phyloP scores from a whole-genome alignment of 2,113 vertebrate species.

The Donacobius atricapilla region DNA sequence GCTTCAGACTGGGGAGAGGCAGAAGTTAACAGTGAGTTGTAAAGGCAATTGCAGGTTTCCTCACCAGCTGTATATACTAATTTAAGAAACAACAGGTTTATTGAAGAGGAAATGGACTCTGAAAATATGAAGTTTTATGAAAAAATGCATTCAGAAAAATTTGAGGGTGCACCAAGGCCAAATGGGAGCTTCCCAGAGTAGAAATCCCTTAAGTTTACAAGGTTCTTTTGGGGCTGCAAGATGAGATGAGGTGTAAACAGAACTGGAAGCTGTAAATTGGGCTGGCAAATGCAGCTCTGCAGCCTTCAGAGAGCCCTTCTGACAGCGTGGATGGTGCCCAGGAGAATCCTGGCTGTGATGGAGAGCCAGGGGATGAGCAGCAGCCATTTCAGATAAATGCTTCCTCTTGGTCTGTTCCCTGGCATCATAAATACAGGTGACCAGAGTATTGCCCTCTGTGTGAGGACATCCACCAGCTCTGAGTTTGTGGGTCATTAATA shows the following conservation, averaged over 20 bases:
- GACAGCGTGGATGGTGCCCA: accelerated
- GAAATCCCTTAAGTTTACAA: not conserved
- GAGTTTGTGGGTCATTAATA: conserved; percentile 23
- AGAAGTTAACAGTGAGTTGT: not conserved
- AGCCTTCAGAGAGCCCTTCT: not conserved
- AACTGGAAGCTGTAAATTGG: not conserved
- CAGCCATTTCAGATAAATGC: not conserved
- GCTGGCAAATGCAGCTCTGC: not conserved
- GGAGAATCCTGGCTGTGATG: not conserved
- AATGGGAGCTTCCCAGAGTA: not conserved
- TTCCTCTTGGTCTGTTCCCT: not conserved
- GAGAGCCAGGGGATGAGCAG: not conserved
- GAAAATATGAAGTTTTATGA: not conserved
- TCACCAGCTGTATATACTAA: not conserved
- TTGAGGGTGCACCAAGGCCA: not conserved
- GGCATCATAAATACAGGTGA: not conserved
- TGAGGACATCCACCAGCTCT: not conserved
- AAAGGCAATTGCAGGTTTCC: not conserved
- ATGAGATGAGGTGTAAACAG: not conserved
- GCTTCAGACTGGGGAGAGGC: not conserved
- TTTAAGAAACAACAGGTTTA: not conserved
- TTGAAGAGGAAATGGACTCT: not conserved
- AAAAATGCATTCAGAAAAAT: not conserved
- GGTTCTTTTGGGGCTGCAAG: not conserved
- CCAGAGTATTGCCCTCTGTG: not conserved